These are phyloP conservation scores for Olivierus martensii DNA, from an alignment of 1,140 invertebrate species.

Conservation along the genomic window DNA sequence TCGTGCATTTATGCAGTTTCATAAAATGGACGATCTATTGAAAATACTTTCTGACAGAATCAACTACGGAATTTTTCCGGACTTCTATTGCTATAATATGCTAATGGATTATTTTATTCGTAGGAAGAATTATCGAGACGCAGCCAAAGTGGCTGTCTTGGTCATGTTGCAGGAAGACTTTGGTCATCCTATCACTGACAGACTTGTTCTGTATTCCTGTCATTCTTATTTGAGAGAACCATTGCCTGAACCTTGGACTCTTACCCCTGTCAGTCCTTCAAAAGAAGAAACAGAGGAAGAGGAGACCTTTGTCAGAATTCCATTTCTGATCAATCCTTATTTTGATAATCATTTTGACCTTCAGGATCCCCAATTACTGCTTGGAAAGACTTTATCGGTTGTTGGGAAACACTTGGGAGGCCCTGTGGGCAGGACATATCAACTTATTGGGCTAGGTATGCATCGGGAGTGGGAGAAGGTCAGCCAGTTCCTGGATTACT, in stretches of 20 bases:
- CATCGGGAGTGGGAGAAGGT: slow-evolving; percentile 51
- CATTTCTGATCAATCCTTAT: slow-evolving; percentile 60
- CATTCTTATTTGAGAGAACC: slow-evolving; percentile 53
- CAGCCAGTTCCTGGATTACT: slow-evolving; percentile 30
- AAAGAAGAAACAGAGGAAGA: slow-evolving; percentile 26
- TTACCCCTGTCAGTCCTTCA: slow-evolving; percentile 30
- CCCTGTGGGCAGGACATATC: slow-evolving; percentile 44
- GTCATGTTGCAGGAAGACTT: slow-evolving; percentile 83
- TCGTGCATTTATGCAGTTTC: slow-evolving; percentile 44
- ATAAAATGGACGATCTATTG: slow-evolving; percentile 45
- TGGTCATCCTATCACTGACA: slow-evolving; percentile 49
- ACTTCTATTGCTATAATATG: slow-evolving; percentile 59
- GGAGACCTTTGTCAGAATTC: slow-evolving; percentile 52
- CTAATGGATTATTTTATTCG: slow-evolving; percentile 67
- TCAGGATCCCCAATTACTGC: slow-evolving; percentile 43
- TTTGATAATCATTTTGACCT: slow-evolving; percentile 82
- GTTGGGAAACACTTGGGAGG: slow-evolving; percentile 37
- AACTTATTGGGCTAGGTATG: slow-evolving; percentile 40
- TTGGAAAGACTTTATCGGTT: slow-evolving; percentile 61
- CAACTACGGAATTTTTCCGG: slow-evolving; percentile 79
- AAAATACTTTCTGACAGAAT: slow-evolving; percentile 60
- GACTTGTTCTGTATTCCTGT: slow-evolving; percentile 57
- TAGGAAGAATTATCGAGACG: slow-evolving; percentile 47
- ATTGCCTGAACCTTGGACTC: slow-evolving; percentile 18
- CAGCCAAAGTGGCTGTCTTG: slow-evolving; percentile 56